phyloP scores from a whole-genome alignment of 2,888 invertebrate species.

The Cylindroiulus punctatus region DNA sequence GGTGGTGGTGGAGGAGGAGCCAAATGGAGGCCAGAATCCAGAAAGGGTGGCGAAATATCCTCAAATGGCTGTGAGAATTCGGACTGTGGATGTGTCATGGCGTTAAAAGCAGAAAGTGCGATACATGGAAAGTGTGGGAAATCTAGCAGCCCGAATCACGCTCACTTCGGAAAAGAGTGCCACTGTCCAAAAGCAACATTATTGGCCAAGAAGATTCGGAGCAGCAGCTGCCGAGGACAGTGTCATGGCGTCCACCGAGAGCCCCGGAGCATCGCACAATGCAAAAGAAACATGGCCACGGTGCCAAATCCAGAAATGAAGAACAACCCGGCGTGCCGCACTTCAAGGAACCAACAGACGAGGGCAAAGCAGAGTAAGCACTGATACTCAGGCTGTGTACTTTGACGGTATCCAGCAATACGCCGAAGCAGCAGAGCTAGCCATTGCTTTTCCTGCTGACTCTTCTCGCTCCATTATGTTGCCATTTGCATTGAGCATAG shows the following conservation, averaged over 20 bases:
- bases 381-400: background rate
- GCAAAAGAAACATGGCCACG: background rate
- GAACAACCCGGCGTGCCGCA: background rate
- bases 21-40: constrained; percentile 46
- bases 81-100: constrained; percentile 53
- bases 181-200: background rate
- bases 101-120: constrained; percentile 39
- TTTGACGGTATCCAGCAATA: background rate
- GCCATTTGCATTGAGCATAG: constrained; percentile 33
- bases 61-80: constrained; percentile 50
- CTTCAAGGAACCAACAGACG: background rate
- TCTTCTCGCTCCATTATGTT: constrained; percentile 34
- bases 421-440: background rate
- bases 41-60: constrained; percentile 46
- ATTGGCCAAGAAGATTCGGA: background rate
- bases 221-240: background rate
- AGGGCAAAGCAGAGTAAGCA: background rate
- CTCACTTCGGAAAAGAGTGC: background rate
- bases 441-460: constrained; percentile 29
- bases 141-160: background rate
- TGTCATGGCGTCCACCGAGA: constrained; percentile 11
- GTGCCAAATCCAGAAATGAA: background rate
- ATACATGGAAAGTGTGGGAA: constrained; percentile 22
- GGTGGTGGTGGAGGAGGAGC: constrained; percentile 38
- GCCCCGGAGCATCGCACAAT: background rate